Base-by-base conservation (phyloP, 2,888 invertebrate species). In the Diachrysia chrysitis region DNA sequence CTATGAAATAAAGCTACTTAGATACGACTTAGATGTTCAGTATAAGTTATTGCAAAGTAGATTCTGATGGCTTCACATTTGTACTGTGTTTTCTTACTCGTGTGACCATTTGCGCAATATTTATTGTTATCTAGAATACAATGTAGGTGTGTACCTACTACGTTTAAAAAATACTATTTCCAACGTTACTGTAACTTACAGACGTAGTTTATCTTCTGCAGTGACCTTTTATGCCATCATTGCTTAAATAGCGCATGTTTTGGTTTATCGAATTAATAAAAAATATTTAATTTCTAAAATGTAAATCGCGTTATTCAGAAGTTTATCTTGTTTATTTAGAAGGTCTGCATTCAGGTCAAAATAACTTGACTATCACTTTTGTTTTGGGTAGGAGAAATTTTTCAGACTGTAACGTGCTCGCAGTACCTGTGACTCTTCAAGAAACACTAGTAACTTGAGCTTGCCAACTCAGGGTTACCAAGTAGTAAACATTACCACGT, bases 1-100 rank as follows among this genome's bases (percentile, higher is more conserved):
- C 53, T 63, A 16, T 73, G 55, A 55, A 51, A 51, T 42, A 60
- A 32, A 21, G 54, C 19, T 58, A 56, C 42, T 51, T 51, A 51
- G 48, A 19, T 3, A 58, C 19, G 14, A 23, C 57, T 46, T 32
- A 23, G 23, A 54, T 60, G 69, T n/a, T n/a, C 16, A 16, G 42
- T 10, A 14, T 14, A 12, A 21, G 48, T 19, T 12, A 12, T 3
- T 12, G 19, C 19, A 21, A 21, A 19, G 48, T 21, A 51, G 19
- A 19, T 48, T 51, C 12, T 51, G 48, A 19, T 51, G 12, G 14
- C 12, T 12, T 19, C 0, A 35, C 9, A 0, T 42, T n/a, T 42
- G 42, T 0, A n/a, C 4, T 37, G 14, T 42, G 42, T n/a, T 32
- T 32, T 32, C 32, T 9, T 32, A 32, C 10, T 32, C 10, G 32